phyloP scores from a whole-genome alignment of 2,113 vertebrate species.

The Cebidichthys violaceus region DNA sequence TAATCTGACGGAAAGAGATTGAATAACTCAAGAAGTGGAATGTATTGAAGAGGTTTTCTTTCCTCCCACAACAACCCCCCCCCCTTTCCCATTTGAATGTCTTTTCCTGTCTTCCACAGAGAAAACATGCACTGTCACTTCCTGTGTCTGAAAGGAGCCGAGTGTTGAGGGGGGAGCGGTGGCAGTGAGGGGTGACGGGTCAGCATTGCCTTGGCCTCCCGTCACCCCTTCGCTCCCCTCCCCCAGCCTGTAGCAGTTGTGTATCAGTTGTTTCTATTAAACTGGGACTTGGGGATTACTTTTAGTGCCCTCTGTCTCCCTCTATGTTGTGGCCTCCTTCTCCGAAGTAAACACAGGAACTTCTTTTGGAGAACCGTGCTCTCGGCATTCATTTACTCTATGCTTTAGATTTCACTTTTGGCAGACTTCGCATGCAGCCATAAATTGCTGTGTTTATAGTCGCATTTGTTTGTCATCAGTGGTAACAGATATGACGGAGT shows the following conservation, averaged over 20 bases:
- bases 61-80: slow-evolving; percentile 33
- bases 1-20: neutral
- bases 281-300: slow-evolving; percentile 33
- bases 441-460: slow-evolving; percentile 4
- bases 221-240: slow-evolving; percentile 21
- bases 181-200: slow-evolving; percentile 27
- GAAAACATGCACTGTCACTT: slow-evolving; percentile 81
- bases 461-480: slow-evolving; percentile 17
- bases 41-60: slow-evolving; percentile 27
- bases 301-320: slow-evolving; percentile 7
- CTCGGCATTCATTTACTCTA: slow-evolving; percentile 26
- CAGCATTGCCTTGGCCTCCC: slow-evolving; percentile 46
- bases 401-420: slow-evolving; percentile 33
- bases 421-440: neutral
- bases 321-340: slow-evolving; percentile 43
- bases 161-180: slow-evolving; percentile 12
- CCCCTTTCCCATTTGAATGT: slow-evolving; percentile 65
- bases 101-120: slow-evolving; percentile 78
- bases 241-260: slow-evolving; percentile 30
- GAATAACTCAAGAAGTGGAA: slow-evolving; percentile 13
- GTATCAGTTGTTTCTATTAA: slow-evolving; percentile 39
- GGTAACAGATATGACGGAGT: neutral
- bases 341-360: slow-evolving; percentile 68
- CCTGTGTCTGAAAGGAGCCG: slow-evolving; percentile 67
- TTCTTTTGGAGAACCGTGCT: slow-evolving; percentile 52